Conservation (phyloP, 2,113 vertebrate genomes). For the Cisticola juncidis region DNA sequence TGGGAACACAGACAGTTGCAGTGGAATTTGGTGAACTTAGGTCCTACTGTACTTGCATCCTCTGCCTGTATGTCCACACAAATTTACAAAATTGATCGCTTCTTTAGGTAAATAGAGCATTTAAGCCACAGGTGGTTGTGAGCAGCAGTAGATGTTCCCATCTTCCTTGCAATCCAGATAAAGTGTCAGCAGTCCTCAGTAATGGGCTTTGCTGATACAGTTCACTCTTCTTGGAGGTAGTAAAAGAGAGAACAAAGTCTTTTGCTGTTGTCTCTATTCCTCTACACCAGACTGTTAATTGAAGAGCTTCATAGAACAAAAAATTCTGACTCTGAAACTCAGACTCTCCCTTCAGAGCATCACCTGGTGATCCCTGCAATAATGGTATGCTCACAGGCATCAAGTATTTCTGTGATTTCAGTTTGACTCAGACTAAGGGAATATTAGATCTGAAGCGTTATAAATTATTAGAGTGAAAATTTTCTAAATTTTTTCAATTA, state of each 20-base stretch:
- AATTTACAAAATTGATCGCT: neutral
- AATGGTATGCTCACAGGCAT: neutral
- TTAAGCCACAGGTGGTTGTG: accelerated
- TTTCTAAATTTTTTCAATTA: neutral
- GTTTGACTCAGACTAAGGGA: neutral
- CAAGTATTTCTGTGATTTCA: neutral
- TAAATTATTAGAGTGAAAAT: neutral
- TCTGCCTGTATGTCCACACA: neutral
- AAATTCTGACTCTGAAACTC: neutral
- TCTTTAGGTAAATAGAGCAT: neutral
- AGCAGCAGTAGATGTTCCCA: neutral
- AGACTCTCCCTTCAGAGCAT: neutral
- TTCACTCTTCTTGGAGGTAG: neutral
- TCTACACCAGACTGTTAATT: neutral
- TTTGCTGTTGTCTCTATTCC: neutral
- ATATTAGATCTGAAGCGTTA: neutral
- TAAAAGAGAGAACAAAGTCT: neutral
- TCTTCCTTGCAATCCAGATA: neutral
- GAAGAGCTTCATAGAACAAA: neutral
- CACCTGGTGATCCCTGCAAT: neutral
- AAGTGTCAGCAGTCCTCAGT: neutral
- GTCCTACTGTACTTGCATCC: neutral
- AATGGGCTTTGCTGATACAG: neutral
- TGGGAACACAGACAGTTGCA: neutral
- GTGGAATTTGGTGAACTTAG: neutral